These are phyloP conservation scores for Macrotis lagotis DNA, from an alignment of 2,113 vertebrate genomes.

Conservation along the genomic window DNA sequence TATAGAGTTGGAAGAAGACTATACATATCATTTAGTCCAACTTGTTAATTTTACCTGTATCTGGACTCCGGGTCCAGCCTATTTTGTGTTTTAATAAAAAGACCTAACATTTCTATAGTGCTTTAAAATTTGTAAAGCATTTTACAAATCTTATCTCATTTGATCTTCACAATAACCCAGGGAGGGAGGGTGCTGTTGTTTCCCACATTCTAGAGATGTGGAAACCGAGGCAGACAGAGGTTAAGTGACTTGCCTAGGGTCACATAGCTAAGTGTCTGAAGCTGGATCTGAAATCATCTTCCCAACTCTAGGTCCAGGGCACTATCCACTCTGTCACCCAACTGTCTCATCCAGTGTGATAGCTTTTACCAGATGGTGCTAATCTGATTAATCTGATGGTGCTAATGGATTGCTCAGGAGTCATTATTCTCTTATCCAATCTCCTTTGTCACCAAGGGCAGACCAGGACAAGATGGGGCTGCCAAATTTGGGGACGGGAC, in stretches of 20 bases:
- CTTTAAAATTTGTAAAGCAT: not conserved
- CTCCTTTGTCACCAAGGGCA: not conserved
- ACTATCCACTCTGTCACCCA: not conserved
- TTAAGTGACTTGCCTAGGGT: not conserved
- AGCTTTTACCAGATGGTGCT: not conserved
- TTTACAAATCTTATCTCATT: not conserved
- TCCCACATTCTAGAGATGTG: not conserved
- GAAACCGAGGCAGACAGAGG: not conserved
- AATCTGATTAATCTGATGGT: not conserved
- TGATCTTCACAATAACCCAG: not conserved
- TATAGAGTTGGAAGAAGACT: not conserved
- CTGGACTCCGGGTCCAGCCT: not conserved
- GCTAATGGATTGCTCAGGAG: not conserved
- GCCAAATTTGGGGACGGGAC: not conserved
- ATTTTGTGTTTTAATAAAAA: not conserved
- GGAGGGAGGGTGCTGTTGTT: not conserved
- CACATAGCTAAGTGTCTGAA: not conserved
- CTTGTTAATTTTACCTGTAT: not conserved
- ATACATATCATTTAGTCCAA: not conserved
- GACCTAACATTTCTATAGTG: not conserved
- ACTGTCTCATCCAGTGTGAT: not conserved
- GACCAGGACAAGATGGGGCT: not conserved
- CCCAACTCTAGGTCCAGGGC: not conserved
- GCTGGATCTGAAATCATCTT: not conserved
- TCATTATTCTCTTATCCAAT: not conserved